Evolutionary conservation across 2,797 vertebrate genomes (phyloP), one percentile per base, ranked within the genome.

Genomic region (Cyclura pinguis): DNA sequence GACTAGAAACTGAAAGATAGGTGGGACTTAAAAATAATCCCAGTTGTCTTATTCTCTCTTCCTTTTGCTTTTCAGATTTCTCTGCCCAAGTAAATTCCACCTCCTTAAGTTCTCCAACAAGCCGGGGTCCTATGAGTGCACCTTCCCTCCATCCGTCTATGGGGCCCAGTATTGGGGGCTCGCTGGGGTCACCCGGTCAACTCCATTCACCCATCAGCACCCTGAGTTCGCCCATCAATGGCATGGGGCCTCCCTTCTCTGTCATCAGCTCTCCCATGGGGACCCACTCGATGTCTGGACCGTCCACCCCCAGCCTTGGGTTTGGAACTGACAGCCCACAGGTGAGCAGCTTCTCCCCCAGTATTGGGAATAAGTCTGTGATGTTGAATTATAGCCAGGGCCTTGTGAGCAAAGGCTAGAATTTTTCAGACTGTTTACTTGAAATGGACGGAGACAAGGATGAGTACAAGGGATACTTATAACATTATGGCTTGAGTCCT

Each of bases 261-360:
- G 99, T 99, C 97, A 99, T 99, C 98, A 99, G 98, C 97, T 98
- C 99, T 0, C 98, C 98, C 91, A 98, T 99, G 98, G 99, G 98
- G 9, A 98, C 99, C 0, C 99, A 99, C 97, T 98, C 98, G 50
- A 99, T 99, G 98, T 98, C 97, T 0, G 97, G 98, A 92, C 97
- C 97, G 88, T 98, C 99, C 14, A 97, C 97, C 0, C 98, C 98
- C 1, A 98, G 98, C 89, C 98, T 99, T 97, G 99, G 98, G 14
- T 99, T 98, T 0, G 98, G 99, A 94, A 98, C 98, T 78, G 93
- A 98, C 94, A 99, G 98, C 96, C 99, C 99, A 0, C 99, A 99
- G 98, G 99, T 99, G 94, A 98, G 97, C 91, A 84, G 35, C 24
- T 13, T 52, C 7, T 62, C 18, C 18, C 18, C 16, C 57, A 3